A percentile compares a stretch with the other conserved stretches of the same genome.
Conservation (phyloP, 2,888 invertebrate species). For the Axea sp. region DNA sequence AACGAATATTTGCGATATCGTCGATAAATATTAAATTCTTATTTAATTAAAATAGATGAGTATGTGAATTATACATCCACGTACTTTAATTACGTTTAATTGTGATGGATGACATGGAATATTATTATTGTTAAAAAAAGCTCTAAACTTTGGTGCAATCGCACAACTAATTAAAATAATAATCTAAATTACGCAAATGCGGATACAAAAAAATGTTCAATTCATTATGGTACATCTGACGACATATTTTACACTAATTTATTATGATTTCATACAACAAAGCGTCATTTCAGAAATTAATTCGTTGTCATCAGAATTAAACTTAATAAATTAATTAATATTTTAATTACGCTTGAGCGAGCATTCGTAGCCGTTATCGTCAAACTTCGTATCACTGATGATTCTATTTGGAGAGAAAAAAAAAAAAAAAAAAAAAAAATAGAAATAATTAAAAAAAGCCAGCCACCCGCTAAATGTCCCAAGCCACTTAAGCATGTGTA, state of each 20-base stretch:
- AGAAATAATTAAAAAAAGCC: too few species aligned
- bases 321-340: not conserved
- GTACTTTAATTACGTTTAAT: conserved; percentile 18
- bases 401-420: too few species aligned
- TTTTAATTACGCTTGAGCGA: not conserved
- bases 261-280: conserved; percentile 2
- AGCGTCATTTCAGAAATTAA: not conserved
- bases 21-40: too few species aligned
- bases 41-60: conserved; percentile 12
- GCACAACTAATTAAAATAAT: not conserved
- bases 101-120: not conserved
- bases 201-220: not conserved
- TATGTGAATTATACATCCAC: not conserved
- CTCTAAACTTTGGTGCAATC: not conserved
- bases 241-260: conserved; percentile 1
- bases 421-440: too few species aligned
- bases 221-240: not conserved
- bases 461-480: too few species aligned
- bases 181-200: not conserved
- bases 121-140: not conserved
- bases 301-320: not conserved
- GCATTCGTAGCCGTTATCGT: not conserved
- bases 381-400: too few species aligned
- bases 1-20: too few species aligned
- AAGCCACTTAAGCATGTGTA: too few species aligned